Conservation (phyloP, 2,888 invertebrate genomes). For the Plagiodera versicolora region DNA sequence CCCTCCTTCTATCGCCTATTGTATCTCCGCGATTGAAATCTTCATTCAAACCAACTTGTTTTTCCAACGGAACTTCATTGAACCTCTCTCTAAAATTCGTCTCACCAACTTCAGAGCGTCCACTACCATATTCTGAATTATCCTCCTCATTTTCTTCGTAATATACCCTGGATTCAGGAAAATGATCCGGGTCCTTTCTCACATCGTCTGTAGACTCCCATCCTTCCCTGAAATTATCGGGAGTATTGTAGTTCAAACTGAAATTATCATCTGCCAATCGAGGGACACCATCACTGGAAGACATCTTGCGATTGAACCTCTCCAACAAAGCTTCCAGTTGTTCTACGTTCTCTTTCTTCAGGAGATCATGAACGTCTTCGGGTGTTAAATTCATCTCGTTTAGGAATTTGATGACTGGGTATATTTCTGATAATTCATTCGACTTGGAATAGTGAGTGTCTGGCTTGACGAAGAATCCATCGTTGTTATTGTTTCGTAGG, state of each 20-base stretch:
- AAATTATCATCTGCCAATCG: constrained; percentile 42
- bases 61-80: constrained; percentile 11
- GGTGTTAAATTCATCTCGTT: constrained; percentile 42
- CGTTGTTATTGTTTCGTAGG: constrained; percentile 35
- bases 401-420: constrained; percentile 41
- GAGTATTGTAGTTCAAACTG: constrained; percentile 55
- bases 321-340: constrained; percentile 38
- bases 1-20: constrained; percentile 39
- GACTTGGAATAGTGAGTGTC: constrained; percentile 21
- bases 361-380: constrained; percentile 42
- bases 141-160: constrained; percentile 56
- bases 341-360: constrained; percentile 41
- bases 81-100: constrained; percentile 26
- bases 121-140: constrained; percentile 48
- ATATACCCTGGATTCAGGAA: constrained; percentile 62
- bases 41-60: constrained; percentile 16
- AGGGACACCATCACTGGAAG: constrained; percentile 12
- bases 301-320: constrained; percentile 32
- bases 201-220: constrained; percentile 51
- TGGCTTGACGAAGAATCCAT: constrained; percentile 8
- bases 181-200: constrained; percentile 32
- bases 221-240: constrained; percentile 54
- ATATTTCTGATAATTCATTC: constrained; percentile 41
- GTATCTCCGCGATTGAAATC: background rate
- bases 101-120: constrained; percentile 28